phyloP scores from a whole-genome alignment of 2,113 vertebrate genomes.

The Panthera tigris region DNA sequence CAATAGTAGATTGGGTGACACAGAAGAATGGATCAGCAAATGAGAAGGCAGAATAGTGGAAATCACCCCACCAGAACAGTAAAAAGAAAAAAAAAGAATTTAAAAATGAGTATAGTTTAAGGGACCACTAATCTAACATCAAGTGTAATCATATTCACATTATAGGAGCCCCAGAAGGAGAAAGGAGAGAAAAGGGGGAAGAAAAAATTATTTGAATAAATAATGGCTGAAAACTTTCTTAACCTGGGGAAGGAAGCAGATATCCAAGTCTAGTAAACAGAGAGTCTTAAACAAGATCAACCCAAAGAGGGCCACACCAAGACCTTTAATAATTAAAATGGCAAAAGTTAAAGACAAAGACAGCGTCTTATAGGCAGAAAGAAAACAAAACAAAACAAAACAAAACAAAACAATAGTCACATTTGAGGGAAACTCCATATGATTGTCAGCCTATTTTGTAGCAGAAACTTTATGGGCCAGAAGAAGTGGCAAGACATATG shows the following conservation, averaged over 20 bases:
- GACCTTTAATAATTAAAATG: neutral
- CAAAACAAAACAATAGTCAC: neutral
- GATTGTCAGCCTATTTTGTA: neutral
- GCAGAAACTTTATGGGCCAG: neutral
- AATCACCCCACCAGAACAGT: neutral
- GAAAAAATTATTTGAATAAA: neutral
- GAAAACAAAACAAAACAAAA: neutral
- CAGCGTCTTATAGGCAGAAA: neutral
- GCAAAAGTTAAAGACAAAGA: neutral
- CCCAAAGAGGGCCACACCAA: neutral
- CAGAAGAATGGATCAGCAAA: neutral
- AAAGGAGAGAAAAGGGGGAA: neutral
- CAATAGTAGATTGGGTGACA: neutral
- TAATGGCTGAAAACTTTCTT: neutral
- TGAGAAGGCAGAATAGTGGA: neutral
- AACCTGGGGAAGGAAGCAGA: neutral
- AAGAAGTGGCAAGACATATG: neutral
- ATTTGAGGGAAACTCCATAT: neutral
- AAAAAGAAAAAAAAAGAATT: neutral
- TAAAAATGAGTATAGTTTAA: neutral
- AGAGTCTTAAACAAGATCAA: neutral
- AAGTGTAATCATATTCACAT: neutral
- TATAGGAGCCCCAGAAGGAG: neutral
- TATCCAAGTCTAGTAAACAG: neutral
- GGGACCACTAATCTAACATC: neutral